A percentile compares a stretch with the other conserved stretches of the same genome.
Evolutionary conservation across 30 jellyfish, hydroid and myxozoan species (phyloP).

Genomic region (Nemopilema nomurai): DNA sequence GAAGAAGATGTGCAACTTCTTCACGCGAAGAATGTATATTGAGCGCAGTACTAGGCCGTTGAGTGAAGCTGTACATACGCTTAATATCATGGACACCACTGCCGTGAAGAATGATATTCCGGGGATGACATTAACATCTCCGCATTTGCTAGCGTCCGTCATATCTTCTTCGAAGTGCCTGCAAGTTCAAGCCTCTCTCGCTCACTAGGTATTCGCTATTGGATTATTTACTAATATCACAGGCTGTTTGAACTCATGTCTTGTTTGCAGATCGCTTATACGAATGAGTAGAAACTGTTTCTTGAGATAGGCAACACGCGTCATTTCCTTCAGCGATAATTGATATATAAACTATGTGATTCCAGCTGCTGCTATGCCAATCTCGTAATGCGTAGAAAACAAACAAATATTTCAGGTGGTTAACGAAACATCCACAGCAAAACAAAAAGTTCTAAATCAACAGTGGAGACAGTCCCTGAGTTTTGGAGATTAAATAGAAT

Average conservation of each 20-base stretch:
- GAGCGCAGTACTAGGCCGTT: slow-evolving; percentile 15
- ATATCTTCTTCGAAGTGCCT: background rate
- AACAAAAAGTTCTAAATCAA: background rate
- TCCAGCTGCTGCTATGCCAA: background rate
- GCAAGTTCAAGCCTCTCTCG: no score
- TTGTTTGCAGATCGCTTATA: background rate
- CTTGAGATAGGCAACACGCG: background rate
- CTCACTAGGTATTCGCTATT: no score
- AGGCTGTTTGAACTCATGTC: background rate
- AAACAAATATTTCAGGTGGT: background rate
- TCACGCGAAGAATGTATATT: slow-evolving; percentile 17
- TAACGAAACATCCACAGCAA: background rate
- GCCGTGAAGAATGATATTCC: slow-evolving; percentile 11
- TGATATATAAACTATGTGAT: background rate
- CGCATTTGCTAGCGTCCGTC: slow-evolving; percentile 43
- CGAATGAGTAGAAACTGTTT: background rate
- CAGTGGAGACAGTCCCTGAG: background rate
- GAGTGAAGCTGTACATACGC: slow-evolving; percentile 5
- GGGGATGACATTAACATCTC: slow-evolving; percentile 6
- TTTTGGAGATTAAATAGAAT: background rate
- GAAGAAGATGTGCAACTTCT: slow-evolving; percentile 25
- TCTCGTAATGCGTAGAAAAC: background rate
- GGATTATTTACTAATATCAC: no score
- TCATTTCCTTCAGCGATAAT: background rate
- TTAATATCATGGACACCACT: background rate